Conservation (phyloP, 2,113 vertebrate species). For the Mormoops blainvillei region DNA sequence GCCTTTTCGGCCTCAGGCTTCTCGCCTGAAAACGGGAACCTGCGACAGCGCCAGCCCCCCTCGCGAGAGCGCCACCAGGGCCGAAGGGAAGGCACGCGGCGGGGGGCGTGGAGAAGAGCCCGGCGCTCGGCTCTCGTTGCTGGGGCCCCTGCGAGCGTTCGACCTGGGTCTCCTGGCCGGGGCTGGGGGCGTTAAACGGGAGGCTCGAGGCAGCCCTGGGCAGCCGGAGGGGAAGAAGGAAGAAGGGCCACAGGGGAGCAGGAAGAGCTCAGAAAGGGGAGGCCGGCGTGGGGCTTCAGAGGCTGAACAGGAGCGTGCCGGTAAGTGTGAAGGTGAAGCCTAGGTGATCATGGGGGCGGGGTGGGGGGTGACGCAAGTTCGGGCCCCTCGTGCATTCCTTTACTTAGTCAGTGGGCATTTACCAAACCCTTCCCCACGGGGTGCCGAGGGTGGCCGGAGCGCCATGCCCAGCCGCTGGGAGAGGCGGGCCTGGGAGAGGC, state of each 20-base stretch:
- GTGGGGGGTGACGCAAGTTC: background rate
- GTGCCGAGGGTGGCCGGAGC: background rate
- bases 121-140: no score
- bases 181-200: rapidly evolving
- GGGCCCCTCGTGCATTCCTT: background rate
- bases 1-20: background rate
- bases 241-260: background rate
- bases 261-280: background rate
- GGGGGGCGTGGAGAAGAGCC: rapidly evolving
- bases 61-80: rapidly evolving
- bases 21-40: background rate
- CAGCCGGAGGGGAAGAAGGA: background rate
- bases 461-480: background rate
- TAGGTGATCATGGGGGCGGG: background rate
- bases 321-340: background rate
- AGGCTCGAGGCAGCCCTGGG: background rate
- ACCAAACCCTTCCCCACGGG: background rate
- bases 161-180: background rate
- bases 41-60: background rate
- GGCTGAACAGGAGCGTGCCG: background rate
- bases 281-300: background rate
- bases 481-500: no score
- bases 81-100: background rate
- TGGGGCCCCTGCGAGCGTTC: background rate
- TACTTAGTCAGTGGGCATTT: background rate